phyloP scores from a whole-genome alignment of 2,888 invertebrate species.

The Osmoderma eremita region DNA sequence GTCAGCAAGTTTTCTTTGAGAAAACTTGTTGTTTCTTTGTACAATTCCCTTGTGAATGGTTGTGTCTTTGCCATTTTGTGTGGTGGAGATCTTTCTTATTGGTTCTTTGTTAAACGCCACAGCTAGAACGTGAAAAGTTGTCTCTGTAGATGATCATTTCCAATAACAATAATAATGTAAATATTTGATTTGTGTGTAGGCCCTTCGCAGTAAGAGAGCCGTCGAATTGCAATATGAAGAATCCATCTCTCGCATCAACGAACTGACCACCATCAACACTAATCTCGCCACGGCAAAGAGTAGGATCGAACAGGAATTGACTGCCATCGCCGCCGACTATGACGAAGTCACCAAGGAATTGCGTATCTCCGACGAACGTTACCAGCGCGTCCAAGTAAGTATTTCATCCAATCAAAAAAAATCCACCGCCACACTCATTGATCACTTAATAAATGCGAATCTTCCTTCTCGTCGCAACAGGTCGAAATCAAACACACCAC shows the following conservation, averaged over 20 bases:
- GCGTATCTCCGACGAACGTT: conserved; percentile 92
- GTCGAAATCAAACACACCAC: conserved; percentile 94
- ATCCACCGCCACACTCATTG: background rate
- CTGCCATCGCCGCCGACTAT: conserved; percentile 92
- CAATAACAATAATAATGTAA: no score
- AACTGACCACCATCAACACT: conserved; percentile 94
- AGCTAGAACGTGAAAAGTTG: no score
- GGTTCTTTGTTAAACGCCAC: no score
- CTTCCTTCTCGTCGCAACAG: conserved; percentile 60
- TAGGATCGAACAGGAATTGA: conserved; percentile 94
- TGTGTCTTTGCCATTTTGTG: no score
- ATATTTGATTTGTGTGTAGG: conserved; percentile 64
- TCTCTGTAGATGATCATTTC: no score
- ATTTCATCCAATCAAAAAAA: no score
- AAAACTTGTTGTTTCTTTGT: no score
- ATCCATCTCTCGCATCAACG: conserved; percentile 89
- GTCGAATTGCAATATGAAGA: conserved; percentile 93
- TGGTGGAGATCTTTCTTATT: no score
- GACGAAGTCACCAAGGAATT: conserved; percentile 98
- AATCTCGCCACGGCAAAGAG: conserved; percentile 93
- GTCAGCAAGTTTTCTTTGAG: no score
- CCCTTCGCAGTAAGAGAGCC: conserved; percentile 90
- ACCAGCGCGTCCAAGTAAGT: conserved; percentile 84
- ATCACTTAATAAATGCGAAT: background rate
- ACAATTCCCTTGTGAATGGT: no score